Conservation (phyloP, 1,140 invertebrate species). For the Holotrichia oblita region DNA sequence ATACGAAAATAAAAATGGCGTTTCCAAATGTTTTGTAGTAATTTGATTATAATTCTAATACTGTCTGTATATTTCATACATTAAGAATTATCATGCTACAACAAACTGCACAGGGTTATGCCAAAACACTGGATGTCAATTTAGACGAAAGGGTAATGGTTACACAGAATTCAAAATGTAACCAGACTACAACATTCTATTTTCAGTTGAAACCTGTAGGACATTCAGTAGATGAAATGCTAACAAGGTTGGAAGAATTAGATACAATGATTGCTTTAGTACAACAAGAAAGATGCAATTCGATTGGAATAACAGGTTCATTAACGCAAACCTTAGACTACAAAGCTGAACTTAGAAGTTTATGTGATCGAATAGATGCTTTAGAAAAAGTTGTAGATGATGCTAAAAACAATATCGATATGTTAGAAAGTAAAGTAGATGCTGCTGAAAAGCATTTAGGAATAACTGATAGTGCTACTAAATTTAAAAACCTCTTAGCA, state of each 20-base stretch:
- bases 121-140: constrained; percentile 47
- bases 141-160: constrained; percentile 50
- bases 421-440: constrained; percentile 56
- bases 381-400: constrained; percentile 55
- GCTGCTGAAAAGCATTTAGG: constrained; percentile 56
- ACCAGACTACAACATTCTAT: constrained; percentile 39
- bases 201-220: constrained; percentile 57
- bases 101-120: constrained; percentile 50
- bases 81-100: constrained; percentile 15
- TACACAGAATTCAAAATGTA: not conserved
- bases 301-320: constrained; percentile 54
- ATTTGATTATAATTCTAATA: too few species aligned
- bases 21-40: too few species aligned
- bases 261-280: constrained; percentile 57
- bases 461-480: constrained; percentile 49
- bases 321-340: constrained; percentile 52
- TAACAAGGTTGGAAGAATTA: constrained; percentile 60
- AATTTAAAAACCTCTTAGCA: constrained; percentile 55
- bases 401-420: constrained; percentile 55
- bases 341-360: constrained; percentile 51
- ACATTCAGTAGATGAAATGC: constrained; percentile 58
- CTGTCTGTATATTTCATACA: not conserved
- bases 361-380: constrained; percentile 57
- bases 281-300: constrained; percentile 53
- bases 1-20: too few species aligned